Percentiles rank a stretch among this genome's conserved stretches.
These are phyloP conservation scores for Mastigias papua DNA, from an alignment of 30 jellyfish, hydroid and myxozoan species.

Conservation along the genomic window DNA sequence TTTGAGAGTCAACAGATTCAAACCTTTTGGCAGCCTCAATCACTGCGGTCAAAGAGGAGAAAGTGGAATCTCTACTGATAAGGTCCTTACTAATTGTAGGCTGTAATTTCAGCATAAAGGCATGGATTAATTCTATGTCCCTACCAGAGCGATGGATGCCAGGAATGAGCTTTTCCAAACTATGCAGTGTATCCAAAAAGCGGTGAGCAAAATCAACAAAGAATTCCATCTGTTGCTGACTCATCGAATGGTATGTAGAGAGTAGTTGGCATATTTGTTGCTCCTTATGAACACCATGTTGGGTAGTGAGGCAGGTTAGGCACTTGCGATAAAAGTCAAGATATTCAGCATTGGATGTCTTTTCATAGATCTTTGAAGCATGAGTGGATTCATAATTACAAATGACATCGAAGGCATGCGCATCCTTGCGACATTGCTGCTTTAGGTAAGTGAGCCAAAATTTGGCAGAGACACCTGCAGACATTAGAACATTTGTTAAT, in stretches of 20 bases:
- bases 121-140: conserved; percentile 24
- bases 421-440: conserved; percentile 46
- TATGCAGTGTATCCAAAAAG: conserved; percentile 25
- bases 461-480: conserved; percentile 28
- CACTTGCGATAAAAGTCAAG: conserved; percentile 11
- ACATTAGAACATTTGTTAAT: conserved; percentile 13
- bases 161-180: conserved; percentile 23
- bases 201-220: conserved; percentile 44
- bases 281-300: conserved; percentile 46
- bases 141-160: conserved; percentile 27
- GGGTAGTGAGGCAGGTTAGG: background rate
- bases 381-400: background rate
- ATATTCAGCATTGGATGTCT: background rate
- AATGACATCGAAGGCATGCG: conserved; percentile 29
- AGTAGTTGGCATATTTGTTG: conserved; percentile 36
- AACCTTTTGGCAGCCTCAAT: conserved; percentile 40
- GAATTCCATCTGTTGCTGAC: conserved; percentile 18
- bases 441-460: conserved; percentile 31
- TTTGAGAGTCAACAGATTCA: background rate
- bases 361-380: background rate
- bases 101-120: conserved; percentile 18
- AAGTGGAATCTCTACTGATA: conserved; percentile 26
- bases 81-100: conserved; percentile 24
- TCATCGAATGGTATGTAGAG: conserved; percentile 12
- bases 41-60: conserved; percentile 13